Evolutionary conservation across 1,140 invertebrate species (phyloP).

Genomic region (Bombus confusus): DNA sequence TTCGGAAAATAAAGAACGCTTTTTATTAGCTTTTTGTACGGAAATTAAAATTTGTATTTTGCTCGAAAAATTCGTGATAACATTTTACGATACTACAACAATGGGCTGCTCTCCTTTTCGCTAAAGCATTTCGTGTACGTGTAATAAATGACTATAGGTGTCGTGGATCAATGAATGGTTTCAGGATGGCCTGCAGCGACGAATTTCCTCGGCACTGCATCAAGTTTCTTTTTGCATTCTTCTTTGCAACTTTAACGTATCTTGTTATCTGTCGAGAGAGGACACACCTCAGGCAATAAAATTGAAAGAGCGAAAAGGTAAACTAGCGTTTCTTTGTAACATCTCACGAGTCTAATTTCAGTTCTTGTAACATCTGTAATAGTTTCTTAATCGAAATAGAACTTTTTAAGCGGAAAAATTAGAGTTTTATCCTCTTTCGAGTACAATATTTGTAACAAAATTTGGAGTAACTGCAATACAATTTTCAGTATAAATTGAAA

Average conservation of each 20-base stretch:
- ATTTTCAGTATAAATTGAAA: no score
- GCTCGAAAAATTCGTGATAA: background rate
- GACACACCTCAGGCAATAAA: background rate
- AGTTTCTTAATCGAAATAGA: background rate
- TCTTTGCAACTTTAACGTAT: constrained; percentile 12
- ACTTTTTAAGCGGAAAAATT: background rate
- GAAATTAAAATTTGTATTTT: background rate
- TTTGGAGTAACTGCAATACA: no score
- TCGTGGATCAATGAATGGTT: background rate
- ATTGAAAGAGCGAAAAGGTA: background rate
- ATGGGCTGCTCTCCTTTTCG: background rate
- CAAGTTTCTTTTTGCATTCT: background rate
- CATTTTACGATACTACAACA: background rate
- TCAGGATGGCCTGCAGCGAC: background rate
- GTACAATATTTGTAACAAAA: no score
- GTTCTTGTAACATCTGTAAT: background rate
- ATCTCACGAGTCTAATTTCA: background rate
- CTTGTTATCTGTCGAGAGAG: background rate
- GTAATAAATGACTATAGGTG: background rate
- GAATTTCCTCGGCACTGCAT: constrained; percentile 11
- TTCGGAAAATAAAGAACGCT: background rate
- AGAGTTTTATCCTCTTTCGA: no score
- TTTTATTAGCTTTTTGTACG: background rate
- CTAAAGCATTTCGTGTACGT: background rate
- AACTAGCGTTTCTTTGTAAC: no score